Conservation (phyloP, 2,797 vertebrate genomes). For the Tragopan temminckii region DNA sequence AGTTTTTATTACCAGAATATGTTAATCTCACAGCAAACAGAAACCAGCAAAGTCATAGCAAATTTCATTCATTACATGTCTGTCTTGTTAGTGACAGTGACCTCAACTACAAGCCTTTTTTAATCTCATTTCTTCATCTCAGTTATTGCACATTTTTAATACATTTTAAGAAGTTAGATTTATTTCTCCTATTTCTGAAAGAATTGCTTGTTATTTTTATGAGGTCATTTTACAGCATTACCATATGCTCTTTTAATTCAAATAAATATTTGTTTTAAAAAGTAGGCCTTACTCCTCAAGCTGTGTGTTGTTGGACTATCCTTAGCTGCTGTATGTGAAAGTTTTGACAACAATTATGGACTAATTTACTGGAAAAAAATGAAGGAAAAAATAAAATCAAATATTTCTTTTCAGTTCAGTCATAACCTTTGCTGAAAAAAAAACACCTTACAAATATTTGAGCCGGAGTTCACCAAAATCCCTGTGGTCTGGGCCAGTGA, state of each 20-base stretch:
- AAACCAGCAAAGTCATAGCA: not conserved
- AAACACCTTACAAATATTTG: not conserved
- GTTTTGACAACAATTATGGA: not conserved
- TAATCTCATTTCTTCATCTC: not conserved
- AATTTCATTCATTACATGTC: not conserved
- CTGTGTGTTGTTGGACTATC: not conserved
- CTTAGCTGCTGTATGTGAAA: not conserved
- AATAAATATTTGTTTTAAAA: not conserved
- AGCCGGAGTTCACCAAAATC: not conserved
- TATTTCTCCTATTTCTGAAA: not conserved
- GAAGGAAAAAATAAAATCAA: not conserved
- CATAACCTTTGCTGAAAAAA: not conserved
- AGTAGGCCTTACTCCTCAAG: not conserved
- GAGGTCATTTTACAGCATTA: not conserved
- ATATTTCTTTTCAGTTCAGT: not conserved
- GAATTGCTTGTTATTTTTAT: not conserved
- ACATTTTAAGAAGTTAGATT: not conserved
- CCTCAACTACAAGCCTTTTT: not conserved
- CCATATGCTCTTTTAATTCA: not conserved
- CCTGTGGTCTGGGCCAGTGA: not conserved
- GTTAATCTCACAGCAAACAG: not conserved
- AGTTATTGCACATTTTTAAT: not conserved
- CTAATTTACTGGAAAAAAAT: not conserved
- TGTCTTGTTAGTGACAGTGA: not conserved
- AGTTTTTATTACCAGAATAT: not conserved